Percentiles rank a stretch among this genome's conserved stretches.
Evolutionary conservation across 2,113 vertebrate species (phyloP).

Genomic region (Cinclus mexicanus): DNA sequence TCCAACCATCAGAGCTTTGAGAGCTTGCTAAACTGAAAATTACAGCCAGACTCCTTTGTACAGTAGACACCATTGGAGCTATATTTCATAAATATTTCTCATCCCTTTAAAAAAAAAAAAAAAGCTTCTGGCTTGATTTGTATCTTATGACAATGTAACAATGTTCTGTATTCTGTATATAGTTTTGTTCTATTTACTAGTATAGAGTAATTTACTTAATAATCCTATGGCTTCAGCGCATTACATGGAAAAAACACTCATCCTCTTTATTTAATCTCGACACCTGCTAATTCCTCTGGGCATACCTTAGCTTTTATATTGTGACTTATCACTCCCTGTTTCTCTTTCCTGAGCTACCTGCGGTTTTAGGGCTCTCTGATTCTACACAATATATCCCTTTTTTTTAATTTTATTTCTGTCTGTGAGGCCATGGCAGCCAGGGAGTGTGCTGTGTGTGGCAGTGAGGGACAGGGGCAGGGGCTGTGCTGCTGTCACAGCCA

Average conservation of each 20-base stretch:
- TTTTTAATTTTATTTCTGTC: too few species aligned
- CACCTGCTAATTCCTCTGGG: background rate
- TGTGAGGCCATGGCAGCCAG: accelerated
- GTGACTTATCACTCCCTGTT: background rate
- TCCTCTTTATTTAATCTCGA: background rate
- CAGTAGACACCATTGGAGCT: background rate
- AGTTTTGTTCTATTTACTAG: background rate
- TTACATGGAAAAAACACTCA: background rate
- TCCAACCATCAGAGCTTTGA: background rate
- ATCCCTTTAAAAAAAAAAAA: background rate
- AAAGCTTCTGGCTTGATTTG: background rate
- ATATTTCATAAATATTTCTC: background rate
- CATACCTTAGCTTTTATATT: background rate
- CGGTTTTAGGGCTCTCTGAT: background rate
- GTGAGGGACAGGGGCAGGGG: background rate
- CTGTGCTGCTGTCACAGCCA: background rate
- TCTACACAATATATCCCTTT: accelerated
- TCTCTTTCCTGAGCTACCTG: accelerated
- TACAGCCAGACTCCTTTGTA: background rate
- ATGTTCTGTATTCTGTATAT: background rate
- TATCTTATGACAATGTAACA: background rate
- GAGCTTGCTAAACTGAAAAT: background rate
- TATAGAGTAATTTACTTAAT: background rate
- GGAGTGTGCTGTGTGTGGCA: accelerated
- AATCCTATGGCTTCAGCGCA: background rate